Evolutionary conservation across 2,888 invertebrate species (phyloP).

Genomic region (Athalia cordata): DNA sequence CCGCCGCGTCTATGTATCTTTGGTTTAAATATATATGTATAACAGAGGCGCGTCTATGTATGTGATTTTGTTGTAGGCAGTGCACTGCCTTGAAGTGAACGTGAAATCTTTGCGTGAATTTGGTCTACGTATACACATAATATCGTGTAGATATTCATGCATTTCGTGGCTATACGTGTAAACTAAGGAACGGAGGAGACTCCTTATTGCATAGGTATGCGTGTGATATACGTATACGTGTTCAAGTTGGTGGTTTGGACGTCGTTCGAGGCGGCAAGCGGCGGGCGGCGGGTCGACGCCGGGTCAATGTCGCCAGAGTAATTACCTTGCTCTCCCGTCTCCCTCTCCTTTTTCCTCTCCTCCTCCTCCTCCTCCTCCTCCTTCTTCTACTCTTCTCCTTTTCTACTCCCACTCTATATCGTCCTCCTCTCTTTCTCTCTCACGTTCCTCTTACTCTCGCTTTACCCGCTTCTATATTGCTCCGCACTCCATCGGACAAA

Average conservation of each 20-base stretch:
- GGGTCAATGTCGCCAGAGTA: conserved; percentile 72
- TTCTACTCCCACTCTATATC: neutral
- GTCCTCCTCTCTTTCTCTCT: neutral
- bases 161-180: too few relatives aligned
- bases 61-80: neutral
- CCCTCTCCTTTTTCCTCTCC: conserved; percentile 45
- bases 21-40: too few relatives aligned
- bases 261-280: conserved; percentile 56
- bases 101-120: too few relatives aligned
- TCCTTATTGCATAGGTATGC: conserved; percentile 72
- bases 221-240: conserved; percentile 77
- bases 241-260: conserved; percentile 72
- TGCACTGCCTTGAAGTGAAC: too few relatives aligned
- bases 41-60: neutral
- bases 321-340: conserved; percentile 63
- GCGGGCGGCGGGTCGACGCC: conserved; percentile 67
- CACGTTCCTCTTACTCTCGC: conserved; percentile 12
- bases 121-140: too few relatives aligned
- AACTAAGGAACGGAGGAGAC: too few relatives aligned
- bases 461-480: neutral
- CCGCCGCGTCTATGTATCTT: conserved; percentile 1
- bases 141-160: too few relatives aligned
- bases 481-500: neutral
- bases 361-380: conserved; percentile 47
- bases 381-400: conserved; percentile 11